Base-by-base conservation (phyloP, 2,797 vertebrate species). In the Halcyon leucocephala region DNA sequence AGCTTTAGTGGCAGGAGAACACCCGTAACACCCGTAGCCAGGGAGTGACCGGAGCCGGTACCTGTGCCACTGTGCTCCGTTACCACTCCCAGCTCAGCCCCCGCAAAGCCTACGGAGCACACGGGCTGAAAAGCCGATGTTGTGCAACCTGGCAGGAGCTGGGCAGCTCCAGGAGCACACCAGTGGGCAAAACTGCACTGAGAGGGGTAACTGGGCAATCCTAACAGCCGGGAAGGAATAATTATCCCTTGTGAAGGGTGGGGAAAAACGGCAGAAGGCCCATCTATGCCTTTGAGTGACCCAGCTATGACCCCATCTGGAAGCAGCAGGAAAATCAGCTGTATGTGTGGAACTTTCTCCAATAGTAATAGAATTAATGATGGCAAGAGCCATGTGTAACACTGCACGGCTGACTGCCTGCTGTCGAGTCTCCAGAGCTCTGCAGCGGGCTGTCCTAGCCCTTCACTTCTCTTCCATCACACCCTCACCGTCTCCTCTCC, bases 321-420 rank as follows among this genome's bases (percentile, higher is more conserved):
- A 92, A 89, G 84, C 71, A 76, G 86, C 77, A 95, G 70, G 83
- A 42, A 88, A 54, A 84, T 82, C 85, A 84, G 51, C 85, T 58
- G 24, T n/a, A 33, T 15, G 3, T 8, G 16, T 37, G 73, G 71
- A 87, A 65, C 58, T 39, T 83, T 76, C 35, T 82, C 29, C 82
- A 81, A 17, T 7, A 69, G 49, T 29, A 76, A 84, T 39, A 51
- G 71, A 86, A 84, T 37, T 7, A 51, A 86, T 58, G 83, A 42
- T 20, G 9, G 3, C 78, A 49, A 37, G 61, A 91, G 77, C 54
- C 58, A 10, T 29, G 57, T 58, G 46, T 54, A 58, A 35, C 31
- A 17, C 7, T 15, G 35, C 86, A 79, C 44, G 8, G 28, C 37
- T n/a, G 66, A 7, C 39, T 72, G 85, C 79, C 78, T 69, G 61